These are phyloP conservation scores for Saimiri boliviensis DNA, from an alignment of 2,113 vertebrate genomes.

Conservation along the genomic window DNA sequence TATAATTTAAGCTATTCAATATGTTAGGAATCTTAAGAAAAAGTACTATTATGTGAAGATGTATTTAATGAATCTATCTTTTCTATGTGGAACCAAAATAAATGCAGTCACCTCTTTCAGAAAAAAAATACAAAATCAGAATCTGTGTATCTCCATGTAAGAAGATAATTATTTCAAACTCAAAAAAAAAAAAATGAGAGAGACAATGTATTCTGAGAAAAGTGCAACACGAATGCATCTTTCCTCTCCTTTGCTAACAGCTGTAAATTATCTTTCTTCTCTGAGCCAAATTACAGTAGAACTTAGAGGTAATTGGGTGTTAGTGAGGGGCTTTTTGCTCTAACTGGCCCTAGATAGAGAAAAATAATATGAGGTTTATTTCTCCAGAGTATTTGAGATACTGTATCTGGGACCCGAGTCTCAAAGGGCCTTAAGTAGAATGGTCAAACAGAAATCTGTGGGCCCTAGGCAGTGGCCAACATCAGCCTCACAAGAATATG, in stretches of 20 bases:
- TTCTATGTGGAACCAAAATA: background rate
- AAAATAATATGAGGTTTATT: background rate
- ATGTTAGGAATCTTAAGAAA: background rate
- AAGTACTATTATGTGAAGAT: background rate
- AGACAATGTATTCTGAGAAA: background rate
- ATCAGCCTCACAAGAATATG: background rate
- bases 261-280: background rate
- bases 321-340: background rate
- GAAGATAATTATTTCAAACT: background rate
- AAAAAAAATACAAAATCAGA: background rate
- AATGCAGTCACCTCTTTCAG: background rate
- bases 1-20: background rate
- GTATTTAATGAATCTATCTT: background rate
- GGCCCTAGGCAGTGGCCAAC: background rate
- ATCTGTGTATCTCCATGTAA: background rate
- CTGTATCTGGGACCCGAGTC: background rate
- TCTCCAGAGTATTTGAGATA: background rate
- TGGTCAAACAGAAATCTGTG: background rate
- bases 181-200: background rate
- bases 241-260: background rate
- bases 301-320: background rate
- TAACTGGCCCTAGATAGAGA: background rate
- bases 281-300: background rate
- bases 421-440: background rate
- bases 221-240: background rate